Evolutionary conservation across 1,140 invertebrate species (phyloP), one percentile per base, ranked within the genome.

Genomic region (Sycobia sp.): DNA sequence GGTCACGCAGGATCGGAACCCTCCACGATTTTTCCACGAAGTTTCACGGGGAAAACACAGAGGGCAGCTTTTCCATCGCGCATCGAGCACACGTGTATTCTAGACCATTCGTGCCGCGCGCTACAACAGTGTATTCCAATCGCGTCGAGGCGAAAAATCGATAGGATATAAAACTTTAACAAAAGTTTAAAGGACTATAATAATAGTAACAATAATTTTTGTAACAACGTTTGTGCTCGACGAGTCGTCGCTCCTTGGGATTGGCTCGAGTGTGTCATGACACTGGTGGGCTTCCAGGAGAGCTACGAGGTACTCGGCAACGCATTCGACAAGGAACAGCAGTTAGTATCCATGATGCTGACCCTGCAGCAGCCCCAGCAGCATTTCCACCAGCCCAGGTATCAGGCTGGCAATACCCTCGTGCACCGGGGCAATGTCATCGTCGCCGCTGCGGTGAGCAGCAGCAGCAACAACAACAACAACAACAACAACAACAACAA

Each of bases 291-390:
- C 58, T 50, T 66, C 43, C 73, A 67, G 58, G 69, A 73, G 51
- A 71, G 66, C 34, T 50, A 49, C n/a, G 18, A n/a, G n/a, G 27
- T 7, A 11, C 34, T 36, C 32, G 16, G n/a, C 50, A 54, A 39
- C 47, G 46, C 27, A 68, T 58, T 56, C 54, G 29, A 11, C 54
- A 58, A 58, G 50, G n/a, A n/a, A n/a, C 39, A 65, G 38, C 71
- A 57, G 67, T 62, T 67, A 14, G 22, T 75, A 5, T 73, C 75
- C 46, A 78, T 75, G 56, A 80, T 81, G 79, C 68, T 81, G 69
- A 74, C 71, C 67, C 74, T 80, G 16, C 79, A 80, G 47, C 76
- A 74, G 51, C 74, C 78, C 36, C 76, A 80, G 49, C 76, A 78
- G 13, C 74, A 77, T 22, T 71, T 73, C 29, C 60, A 79, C 38